Conservation (phyloP, 2,113 vertebrate species). For the Thamnaconus septentrionalis region DNA sequence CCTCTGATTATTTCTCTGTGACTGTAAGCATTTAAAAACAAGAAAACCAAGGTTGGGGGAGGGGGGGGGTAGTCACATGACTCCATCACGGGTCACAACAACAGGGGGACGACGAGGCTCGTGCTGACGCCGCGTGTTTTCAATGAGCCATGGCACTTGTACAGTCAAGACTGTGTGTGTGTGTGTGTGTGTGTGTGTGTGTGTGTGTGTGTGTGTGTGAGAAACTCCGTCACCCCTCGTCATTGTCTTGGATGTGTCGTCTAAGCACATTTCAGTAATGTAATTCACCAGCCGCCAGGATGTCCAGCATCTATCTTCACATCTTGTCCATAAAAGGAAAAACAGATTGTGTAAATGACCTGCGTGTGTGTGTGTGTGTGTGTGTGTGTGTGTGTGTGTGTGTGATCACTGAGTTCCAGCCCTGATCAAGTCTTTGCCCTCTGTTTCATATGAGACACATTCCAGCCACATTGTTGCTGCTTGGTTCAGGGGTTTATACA, state of each 20-base stretch:
- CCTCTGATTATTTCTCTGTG: constrained; percentile 45
- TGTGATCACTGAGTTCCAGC: constrained; percentile 5
- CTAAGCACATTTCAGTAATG: constrained; percentile 64
- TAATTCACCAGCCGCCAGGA: constrained; percentile 61
- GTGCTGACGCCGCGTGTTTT: constrained; percentile 43
- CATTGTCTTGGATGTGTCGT: constrained; percentile 59
- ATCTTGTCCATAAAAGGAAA: constrained; percentile 10
- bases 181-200: too few species aligned
- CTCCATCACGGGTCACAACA: neutral
- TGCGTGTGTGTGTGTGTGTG: constrained; percentile 27
- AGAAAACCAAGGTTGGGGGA: constrained; percentile 22
- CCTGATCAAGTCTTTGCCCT: constrained; percentile 26
- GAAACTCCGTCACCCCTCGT: constrained; percentile 39
- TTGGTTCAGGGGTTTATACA: constrained; percentile 34
- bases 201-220: constrained; percentile 1
- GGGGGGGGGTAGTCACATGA: too few species aligned
- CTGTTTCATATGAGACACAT: constrained; percentile 22
- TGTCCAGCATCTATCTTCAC: constrained; percentile 53
- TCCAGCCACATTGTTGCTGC: constrained; percentile 30
- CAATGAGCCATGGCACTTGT: constrained; percentile 60
- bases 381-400: constrained; percentile 18
- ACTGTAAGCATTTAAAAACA: constrained; percentile 59
- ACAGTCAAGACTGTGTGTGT: constrained; percentile 48
- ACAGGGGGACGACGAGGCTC: constrained; percentile 29
- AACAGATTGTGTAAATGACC: constrained; percentile 29